phyloP scores from a whole-genome alignment of 2,888 invertebrate species.

The Isoperla grammatica region DNA sequence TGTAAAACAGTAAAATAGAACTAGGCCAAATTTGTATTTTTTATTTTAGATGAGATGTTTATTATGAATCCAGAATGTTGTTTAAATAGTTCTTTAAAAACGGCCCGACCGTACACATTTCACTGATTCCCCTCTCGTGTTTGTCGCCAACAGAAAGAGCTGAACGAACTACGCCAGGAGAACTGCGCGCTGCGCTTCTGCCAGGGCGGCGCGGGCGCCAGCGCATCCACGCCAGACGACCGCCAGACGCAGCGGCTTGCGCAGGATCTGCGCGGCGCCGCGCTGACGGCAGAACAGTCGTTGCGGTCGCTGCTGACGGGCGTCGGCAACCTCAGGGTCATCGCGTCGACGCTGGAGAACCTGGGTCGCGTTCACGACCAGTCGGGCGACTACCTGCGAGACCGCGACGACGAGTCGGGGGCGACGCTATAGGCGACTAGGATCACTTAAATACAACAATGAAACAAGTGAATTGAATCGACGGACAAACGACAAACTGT shows the following conservation, averaged over 20 bases:
- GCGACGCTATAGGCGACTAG: slow-evolving; percentile 19
- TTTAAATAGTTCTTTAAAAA: too few species aligned
- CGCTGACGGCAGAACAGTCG: slow-evolving; percentile 59
- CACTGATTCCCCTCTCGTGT: too few species aligned
- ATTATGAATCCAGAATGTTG: too few species aligned
- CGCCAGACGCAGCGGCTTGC: slow-evolving; percentile 28
- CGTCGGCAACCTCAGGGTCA: slow-evolving; percentile 59
- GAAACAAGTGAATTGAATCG: too few species aligned
- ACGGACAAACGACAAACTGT: too few species aligned
- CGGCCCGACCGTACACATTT: too few species aligned
- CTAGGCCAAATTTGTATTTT: too few species aligned
- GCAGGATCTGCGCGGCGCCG: slow-evolving; percentile 54
- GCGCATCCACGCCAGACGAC: neutral
- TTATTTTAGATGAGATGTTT: too few species aligned
- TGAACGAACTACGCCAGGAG: slow-evolving; percentile 48
- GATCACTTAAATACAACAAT: too few species aligned
- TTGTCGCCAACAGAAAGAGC: slow-evolving; percentile 48
- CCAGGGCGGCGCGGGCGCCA: slow-evolving; percentile 43
- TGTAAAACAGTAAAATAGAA: too few species aligned
- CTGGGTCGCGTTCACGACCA: slow-evolving; percentile 51
- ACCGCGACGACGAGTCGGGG: slow-evolving; percentile 41
- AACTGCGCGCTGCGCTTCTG: slow-evolving; percentile 48
- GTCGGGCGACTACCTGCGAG: slow-evolving; percentile 46
- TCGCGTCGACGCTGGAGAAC: slow-evolving; percentile 59
- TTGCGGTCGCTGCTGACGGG: slow-evolving; percentile 52